phyloP scores from a whole-genome alignment of 2,888 invertebrate species.

The Elegia similella region DNA sequence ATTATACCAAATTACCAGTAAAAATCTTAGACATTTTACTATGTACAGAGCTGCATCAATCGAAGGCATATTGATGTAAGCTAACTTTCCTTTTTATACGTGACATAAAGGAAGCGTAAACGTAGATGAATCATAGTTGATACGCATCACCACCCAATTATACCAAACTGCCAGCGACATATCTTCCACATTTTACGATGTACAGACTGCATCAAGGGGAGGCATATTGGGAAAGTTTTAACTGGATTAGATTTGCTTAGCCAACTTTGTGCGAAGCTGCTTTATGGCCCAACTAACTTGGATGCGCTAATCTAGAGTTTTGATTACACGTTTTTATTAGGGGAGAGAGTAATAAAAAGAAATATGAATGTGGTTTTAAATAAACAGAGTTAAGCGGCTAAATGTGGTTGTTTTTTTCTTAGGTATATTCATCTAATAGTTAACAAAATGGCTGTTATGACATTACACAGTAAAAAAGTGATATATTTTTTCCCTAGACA shows the following conservation, averaged over 20 bases:
- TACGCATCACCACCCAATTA: conserved; percentile 29
- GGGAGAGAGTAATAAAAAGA: conserved; percentile 4
- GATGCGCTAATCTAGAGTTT: conserved; percentile 43
- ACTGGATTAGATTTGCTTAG: conserved; percentile 74
- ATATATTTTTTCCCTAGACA: too few relatives aligned
- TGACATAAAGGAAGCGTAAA: too few relatives aligned
- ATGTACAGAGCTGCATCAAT: too few relatives aligned
- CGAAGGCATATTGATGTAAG: too few relatives aligned
- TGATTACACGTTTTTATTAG: conserved; percentile 23
- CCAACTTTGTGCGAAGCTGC: conserved; percentile 33
- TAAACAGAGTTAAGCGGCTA: neutral
- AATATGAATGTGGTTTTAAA: neutral
- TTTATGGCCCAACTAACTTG: conserved; percentile 62
- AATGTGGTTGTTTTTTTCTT: too few relatives aligned
- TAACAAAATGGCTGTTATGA: too few relatives aligned
- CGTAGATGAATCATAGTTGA: neutral
- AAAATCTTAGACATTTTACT: too few relatives aligned
- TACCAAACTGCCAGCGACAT: conserved; percentile 31
- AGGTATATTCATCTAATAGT: too few relatives aligned
- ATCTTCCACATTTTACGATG: conserved; percentile 35
- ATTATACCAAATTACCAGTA: too few relatives aligned
- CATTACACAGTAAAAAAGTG: too few relatives aligned
- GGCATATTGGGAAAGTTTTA: conserved; percentile 80
- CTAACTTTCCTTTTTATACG: too few relatives aligned
- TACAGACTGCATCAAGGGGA: conserved; percentile 59